phyloP scores from a whole-genome alignment of 1,140 invertebrate genomes.

The Arion vulgaris region DNA sequence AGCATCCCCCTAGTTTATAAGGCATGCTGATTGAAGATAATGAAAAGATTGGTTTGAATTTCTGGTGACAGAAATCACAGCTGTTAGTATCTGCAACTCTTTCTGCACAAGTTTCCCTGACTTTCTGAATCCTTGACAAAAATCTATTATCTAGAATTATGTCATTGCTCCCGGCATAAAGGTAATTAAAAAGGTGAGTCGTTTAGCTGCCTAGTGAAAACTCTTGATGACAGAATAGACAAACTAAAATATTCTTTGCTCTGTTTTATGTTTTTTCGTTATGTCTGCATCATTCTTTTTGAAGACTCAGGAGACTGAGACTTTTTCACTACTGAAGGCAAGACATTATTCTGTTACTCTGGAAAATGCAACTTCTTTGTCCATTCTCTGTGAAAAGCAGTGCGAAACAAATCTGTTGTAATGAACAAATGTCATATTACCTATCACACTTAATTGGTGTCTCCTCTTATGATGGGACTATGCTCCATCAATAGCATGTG shows the following conservation, averaged over 20 bases:
- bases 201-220: neutral
- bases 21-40: neutral
- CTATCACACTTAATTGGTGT: neutral
- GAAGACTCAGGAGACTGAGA: neutral
- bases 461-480: constrained; percentile 25
- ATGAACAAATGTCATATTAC: neutral
- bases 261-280: neutral
- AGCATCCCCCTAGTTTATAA: neutral
- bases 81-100: neutral
- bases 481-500: constrained; percentile 7
- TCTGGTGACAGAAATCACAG: constrained; percentile 1
- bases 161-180: neutral
- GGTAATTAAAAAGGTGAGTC: neutral
- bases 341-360: neutral
- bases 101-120: neutral
- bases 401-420: constrained; percentile 25
- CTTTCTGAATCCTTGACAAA: neutral
- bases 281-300: neutral
- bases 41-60: neutral
- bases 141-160: neutral
- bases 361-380: constrained; percentile 6
- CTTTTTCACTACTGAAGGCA: neutral
- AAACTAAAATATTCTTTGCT: neutral
- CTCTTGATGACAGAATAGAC: constrained; percentile 1
- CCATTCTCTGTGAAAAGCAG: constrained; percentile 23